Conservation (phyloP, 2,888 invertebrate genomes). For the Chirona hameri region DNA sequence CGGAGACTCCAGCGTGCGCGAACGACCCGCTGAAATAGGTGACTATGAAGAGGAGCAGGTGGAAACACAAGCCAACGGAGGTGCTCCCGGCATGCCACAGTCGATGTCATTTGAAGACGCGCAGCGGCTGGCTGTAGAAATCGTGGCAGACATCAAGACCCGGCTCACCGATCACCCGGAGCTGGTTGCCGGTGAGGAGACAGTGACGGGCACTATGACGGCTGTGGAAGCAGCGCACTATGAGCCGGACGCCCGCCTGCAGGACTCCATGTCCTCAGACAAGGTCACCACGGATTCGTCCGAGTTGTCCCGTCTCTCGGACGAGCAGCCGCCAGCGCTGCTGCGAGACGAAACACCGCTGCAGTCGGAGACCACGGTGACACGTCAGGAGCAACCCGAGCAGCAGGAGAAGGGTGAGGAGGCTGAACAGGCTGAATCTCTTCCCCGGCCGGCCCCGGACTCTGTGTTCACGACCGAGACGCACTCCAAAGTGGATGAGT, state of each 20-base stretch:
- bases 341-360: not conserved
- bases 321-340: not conserved
- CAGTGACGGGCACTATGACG: slow-evolving; percentile 26
- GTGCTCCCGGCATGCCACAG: not conserved
- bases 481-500: slow-evolving; percentile 38
- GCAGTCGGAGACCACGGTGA: not conserved
- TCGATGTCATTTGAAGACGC: slow-evolving; percentile 33
- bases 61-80: slow-evolving; percentile 34
- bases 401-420: no score
- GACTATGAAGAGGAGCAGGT: slow-evolving; percentile 32
- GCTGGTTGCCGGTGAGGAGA: slow-evolving; percentile 33
- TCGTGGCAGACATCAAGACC: slow-evolving; percentile 34
- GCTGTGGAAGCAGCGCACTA: slow-evolving; percentile 1
- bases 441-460: slow-evolving; percentile 30
- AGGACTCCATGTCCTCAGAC: not conserved
- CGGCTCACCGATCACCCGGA: slow-evolving; percentile 33
- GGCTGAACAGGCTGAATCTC: not conserved
- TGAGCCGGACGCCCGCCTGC: not conserved
- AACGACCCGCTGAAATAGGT: not conserved
- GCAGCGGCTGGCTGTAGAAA: slow-evolving; percentile 34
- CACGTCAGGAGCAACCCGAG: not conserved
- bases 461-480: slow-evolving; percentile 39
- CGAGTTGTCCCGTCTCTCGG: not conserved
- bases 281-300: not conserved
- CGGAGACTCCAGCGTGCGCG: not conserved